Evolutionary conservation across 2,888 invertebrate species (phyloP).

Genomic region (Nysson spinosus): DNA sequence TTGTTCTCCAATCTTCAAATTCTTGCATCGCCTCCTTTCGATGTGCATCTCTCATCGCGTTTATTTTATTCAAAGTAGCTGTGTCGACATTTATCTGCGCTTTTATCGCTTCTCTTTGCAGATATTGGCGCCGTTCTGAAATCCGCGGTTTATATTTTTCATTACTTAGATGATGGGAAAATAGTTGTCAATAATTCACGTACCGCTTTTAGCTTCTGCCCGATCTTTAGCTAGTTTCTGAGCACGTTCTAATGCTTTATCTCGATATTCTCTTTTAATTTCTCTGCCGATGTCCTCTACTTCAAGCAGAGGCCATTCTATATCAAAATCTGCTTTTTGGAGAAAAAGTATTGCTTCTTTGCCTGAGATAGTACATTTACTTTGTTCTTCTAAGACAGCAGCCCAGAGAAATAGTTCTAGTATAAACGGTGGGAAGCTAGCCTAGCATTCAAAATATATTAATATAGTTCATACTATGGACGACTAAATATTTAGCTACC

Average conservation of each 20-base stretch:
- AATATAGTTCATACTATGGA: no score
- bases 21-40: slow-evolving; percentile 83
- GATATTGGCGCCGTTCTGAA: slow-evolving; percentile 79
- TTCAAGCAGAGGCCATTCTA: slow-evolving; percentile 80
- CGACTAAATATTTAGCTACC: no score
- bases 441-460: slow-evolving; percentile 73
- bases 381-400: slow-evolving; percentile 81
- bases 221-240: slow-evolving; percentile 80
- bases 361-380: slow-evolving; percentile 83
- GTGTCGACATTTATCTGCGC: slow-evolving; percentile 82
- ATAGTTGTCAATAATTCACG: neutral
- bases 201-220: slow-evolving; percentile 78
- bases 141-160: no score
- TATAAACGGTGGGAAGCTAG: slow-evolving; percentile 84
- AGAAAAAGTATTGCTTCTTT: slow-evolving; percentile 83
- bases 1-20: slow-evolving; percentile 81
- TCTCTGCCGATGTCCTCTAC: slow-evolving; percentile 79
- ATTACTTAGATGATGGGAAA: neutral
- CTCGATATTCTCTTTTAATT: slow-evolving; percentile 80
- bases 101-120: slow-evolving; percentile 81
- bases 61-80: slow-evolving; percentile 81
- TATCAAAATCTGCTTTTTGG: slow-evolving; percentile 79
- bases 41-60: slow-evolving; percentile 81
- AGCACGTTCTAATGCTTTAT: slow-evolving; percentile 80
- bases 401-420: slow-evolving; percentile 86